Base-by-base conservation (phyloP, 92 coral and sea anemone genomes). In the Porites divaricata region DNA sequence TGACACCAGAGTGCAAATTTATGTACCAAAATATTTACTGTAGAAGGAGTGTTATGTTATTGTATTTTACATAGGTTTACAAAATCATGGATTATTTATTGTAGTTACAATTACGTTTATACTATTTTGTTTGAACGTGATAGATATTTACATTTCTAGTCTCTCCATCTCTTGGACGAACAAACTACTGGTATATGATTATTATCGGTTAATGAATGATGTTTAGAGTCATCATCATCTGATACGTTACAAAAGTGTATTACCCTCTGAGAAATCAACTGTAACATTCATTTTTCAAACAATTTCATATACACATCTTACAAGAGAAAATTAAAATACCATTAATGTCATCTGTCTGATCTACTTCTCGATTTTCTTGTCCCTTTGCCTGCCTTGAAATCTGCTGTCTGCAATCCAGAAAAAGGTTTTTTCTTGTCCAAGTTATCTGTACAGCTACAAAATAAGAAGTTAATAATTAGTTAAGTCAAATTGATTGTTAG, bases 391-490 rank as follows among this genome's bases (percentile, higher is more conserved):
- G 62, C 45, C 19, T 75, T 35, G 41, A 88, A 88, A 84, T 88
- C 91, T 68, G 67, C 26, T 24, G 67, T 63, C 7, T 70, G 79
- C 52, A 88, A 77, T 69, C 88, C 79, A n/a, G 64, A 70, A 76
- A 83, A 67, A 8, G 76, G 20, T 0, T 69, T 63, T 16, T 73
- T 64, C 13, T 68, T 57, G 21, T 83, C 87, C 77, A 88, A 56
- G 65, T 49, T 70, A 28, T 76, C 85, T 17, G 78, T 83, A 83
- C 88, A 88, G 20, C 91, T 88, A 51, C 45, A 35, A 35, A 35
- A 35, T 35, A 35, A 35, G 45, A 35, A 35, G 6, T 35, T n/a
- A n/a, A n/a, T n/a, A n/a, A n/a, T n/a, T 35, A 35, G 45, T 4
- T 35, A 35, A 35, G 45, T 35, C 5, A 35, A 35, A 35, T 35